These are phyloP conservation scores for Scaptomyza graminum DNA, from an alignment of 1,140 invertebrate genomes.

Conservation along the genomic window DNA sequence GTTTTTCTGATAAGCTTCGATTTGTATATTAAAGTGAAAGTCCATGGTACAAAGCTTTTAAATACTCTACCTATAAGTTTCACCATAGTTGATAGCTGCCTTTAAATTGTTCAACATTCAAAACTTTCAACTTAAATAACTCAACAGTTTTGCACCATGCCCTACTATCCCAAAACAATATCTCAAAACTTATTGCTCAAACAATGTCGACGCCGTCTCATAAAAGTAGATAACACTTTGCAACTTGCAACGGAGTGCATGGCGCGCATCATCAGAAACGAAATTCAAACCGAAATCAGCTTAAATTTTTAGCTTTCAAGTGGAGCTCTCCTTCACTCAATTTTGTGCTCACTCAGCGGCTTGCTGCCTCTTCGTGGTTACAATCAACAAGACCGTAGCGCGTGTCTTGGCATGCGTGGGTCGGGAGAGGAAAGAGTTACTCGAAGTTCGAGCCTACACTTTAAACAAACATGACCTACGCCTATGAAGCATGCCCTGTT, in stretches of 20 bases:
- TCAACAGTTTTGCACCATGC: slow-evolving; percentile 5
- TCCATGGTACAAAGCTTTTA: too few relatives aligned
- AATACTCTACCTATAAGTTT: background rate
- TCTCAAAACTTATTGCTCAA: slow-evolving; percentile 3
- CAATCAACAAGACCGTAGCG: slow-evolving; percentile 46
- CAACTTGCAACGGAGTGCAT: slow-evolving; percentile 1
- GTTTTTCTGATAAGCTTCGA: too few relatives aligned
- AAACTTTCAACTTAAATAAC: slow-evolving; percentile 7
- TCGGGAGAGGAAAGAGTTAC: slow-evolving; percentile 1
- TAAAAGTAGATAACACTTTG: slow-evolving; percentile 20
- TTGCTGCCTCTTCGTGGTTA: slow-evolving; percentile 14
- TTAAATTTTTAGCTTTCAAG: slow-evolving; percentile 56
- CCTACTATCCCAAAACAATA: background rate
- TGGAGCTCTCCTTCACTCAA: slow-evolving; percentile 35
- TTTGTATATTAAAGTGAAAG: too few relatives aligned
- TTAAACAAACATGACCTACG: background rate
- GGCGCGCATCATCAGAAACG: slow-evolving; percentile 7
- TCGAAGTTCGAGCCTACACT: background rate
- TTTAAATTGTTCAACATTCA: background rate
- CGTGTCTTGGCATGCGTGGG: slow-evolving; percentile 31
- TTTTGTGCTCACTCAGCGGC: slow-evolving; percentile 33
- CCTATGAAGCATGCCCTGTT: background rate
- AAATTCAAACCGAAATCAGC: slow-evolving; percentile 38
- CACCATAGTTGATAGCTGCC: background rate
- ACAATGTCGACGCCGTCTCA: background rate